A percentile compares a stretch with the other conserved stretches of the same genome.
phyloP scores from a whole-genome alignment of 2,113 vertebrate genomes.

The Calidris pygmaea region DNA sequence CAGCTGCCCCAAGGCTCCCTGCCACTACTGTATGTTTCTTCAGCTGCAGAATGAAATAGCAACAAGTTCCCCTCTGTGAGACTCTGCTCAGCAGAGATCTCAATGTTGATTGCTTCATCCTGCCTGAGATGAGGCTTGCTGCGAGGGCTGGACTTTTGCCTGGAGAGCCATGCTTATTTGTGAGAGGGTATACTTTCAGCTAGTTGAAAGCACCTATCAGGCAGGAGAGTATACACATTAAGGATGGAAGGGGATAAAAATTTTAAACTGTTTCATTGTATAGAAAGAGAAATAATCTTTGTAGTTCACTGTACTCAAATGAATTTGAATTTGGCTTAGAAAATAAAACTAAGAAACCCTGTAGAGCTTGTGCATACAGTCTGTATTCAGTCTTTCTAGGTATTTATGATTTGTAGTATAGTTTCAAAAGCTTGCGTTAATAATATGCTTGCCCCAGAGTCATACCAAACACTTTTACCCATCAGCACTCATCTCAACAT shows the following conservation, averaged over 20 bases:
- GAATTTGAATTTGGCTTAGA: neutral
- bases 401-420: neutral
- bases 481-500: neutral
- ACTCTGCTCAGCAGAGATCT: neutral
- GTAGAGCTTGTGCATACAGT: neutral
- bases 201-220: neutral
- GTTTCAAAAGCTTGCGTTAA: neutral
- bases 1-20: slow-evolving; percentile 34
- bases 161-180: neutral
- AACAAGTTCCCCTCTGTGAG: slow-evolving; percentile 27
- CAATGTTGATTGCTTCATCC: neutral
- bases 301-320: neutral
- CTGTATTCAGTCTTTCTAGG: neutral
- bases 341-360: neutral
- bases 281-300: neutral
- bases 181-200: neutral
- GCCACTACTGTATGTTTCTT: slow-evolving; percentile 49
- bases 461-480: neutral
- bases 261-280: neutral
- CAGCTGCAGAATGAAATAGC: slow-evolving; percentile 40
- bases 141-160: neutral
- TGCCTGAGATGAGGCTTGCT: rapidly evolving
- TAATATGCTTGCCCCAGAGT: neutral
- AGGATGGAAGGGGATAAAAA: neutral
- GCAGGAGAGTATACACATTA: neutral